phyloP scores from a whole-genome alignment of 2,888 invertebrate species.

The Amiota communis region DNA sequence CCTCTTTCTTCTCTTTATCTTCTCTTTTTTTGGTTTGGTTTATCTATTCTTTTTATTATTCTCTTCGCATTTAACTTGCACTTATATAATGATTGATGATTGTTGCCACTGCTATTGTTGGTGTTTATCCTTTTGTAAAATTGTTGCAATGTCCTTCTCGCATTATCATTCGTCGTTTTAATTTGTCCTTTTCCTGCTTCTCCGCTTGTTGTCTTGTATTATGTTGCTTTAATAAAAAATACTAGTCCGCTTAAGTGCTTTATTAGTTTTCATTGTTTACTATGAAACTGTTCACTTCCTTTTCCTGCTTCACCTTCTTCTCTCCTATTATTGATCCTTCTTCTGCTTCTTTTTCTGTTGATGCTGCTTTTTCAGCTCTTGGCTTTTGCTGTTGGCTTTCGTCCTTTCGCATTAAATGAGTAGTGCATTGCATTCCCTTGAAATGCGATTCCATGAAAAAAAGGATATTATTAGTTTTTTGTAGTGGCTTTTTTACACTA shows the following conservation, averaged over 20 bases:
- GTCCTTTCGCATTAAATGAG: not conserved
- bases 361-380: constrained; percentile 26
- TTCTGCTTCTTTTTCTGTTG: constrained; percentile 35
- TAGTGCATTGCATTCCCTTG: constrained; percentile 12
- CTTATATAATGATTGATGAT: constrained; percentile 48
- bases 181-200: constrained; percentile 1
- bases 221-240: constrained; percentile 46
- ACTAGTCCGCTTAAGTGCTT: constrained; percentile 57
- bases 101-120: constrained; percentile 25
- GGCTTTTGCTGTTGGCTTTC: constrained; percentile 5
- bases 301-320: constrained; percentile 20
- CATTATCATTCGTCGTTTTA: constrained; percentile 28
- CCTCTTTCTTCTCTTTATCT: constrained; percentile 20
- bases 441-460: not conserved
- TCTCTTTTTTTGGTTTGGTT: constrained; percentile 18
- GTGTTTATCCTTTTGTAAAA: constrained; percentile 34
- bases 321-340: constrained; percentile 22
- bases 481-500: constrained; percentile 32
- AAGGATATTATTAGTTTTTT: constrained; percentile 25
- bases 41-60: constrained; percentile 1
- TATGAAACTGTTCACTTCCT: constrained; percentile 46
- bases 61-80: constrained; percentile 24
- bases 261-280: constrained; percentile 62
- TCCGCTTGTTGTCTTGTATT: constrained; percentile 26
- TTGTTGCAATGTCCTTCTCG: constrained; percentile 35